Base-by-base conservation (phyloP, 2,113 vertebrate species). In the Chionis minor region DNA sequence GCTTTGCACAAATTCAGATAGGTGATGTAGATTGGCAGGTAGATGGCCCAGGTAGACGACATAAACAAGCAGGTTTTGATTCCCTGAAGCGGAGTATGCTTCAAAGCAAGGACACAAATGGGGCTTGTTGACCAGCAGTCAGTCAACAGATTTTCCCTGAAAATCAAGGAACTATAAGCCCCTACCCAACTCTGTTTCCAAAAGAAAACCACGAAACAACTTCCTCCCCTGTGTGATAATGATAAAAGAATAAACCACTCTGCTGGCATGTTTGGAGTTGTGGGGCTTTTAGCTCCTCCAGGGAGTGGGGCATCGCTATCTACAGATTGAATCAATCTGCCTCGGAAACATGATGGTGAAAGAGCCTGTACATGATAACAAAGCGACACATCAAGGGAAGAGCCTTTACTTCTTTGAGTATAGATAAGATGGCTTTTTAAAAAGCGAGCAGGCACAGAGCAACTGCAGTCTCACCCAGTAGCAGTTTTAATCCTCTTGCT, bases 261-360 rank as follows among this genome's bases (percentile, higher is more conserved):
- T 63, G 61, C 63, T 79, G 69, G 44, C 72, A 69, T 1, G 0
- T 81, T 75, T 67, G 94, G 69, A 93, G 85, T 44, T 70, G 67
- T 61, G 87, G 87, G 80, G 35, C n/a, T 90, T 94, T 88, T 62
- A 69, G 65, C 44, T 86, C 44, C 82, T 95, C 52, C 51, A 33
- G 92, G 82, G 82, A 96, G 69, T 54, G 77, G 77, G 95, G 54
- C 55, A 27, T 13, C 61, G 40, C 82, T 96, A 90, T 97, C 95
- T 95, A 28, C 56, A 96, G 94, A 95, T 91, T 88, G 94, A 67
- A 95, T 97, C 95, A 95, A 96, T 94, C 91, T 91, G 32, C 77
- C 56, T 96, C 0, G 0, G 74, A 79, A 94, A 66, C 0, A 1
- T 38, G 91, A 71, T 94, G 97, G 93, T 0, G 38, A 89, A 95